Evolutionary conservation across 2,113 vertebrate genomes (phyloP), one percentile per base, ranked within the genome.

Genomic region (Phalacrocorax aristotelis): DNA sequence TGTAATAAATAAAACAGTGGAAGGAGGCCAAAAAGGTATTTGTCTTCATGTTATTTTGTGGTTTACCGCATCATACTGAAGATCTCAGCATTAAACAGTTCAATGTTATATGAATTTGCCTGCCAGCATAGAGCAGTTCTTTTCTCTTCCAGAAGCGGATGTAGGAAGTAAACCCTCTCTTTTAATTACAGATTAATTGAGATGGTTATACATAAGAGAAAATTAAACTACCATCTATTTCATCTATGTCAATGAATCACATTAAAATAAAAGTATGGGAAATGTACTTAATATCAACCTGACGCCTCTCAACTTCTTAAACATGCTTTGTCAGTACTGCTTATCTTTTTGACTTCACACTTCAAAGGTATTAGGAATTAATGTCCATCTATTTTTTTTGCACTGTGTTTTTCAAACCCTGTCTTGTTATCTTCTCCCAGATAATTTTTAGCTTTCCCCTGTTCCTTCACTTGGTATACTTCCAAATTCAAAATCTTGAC

Each of bases 31-130:
- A 55, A 96, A 81, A 79, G 68, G 44, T 96, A 89, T 87, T 92
- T 92, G 32, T 83, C 74, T 96, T 97, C 74, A 48, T 48, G 44
- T 66, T 95, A 55, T 82, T 92, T 87, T 96, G 91, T 86, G 96
- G 70, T 77, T 96, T 90, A 92, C 69, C 17, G 3, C 93, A 93
- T 81, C 72, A 74, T 55, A 48, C n/a, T 49, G 71, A 81, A 92
- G 65, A 88, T 89, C 82, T 94, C 57, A 78, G 25, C 57, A 58
- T 87, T 78, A 81, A 20, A 81, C 26, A 0, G 75, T 58, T 83
- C 77, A 92, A 81, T n/a, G 32, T 72, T 75, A 40, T 7, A 66
- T 29, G 44, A 85, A 93, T 87, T 83, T 89, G n/a, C 49, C 62
- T 70, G 38, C 64, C 44, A 90, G 49, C 27, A 75, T 22, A 68